Percentiles rank a stretch among this genome's conserved stretches.
These are phyloP conservation scores for Octopus sinensis DNA, from an alignment of 1,140 invertebrate species.

Conservation along the genomic window DNA sequence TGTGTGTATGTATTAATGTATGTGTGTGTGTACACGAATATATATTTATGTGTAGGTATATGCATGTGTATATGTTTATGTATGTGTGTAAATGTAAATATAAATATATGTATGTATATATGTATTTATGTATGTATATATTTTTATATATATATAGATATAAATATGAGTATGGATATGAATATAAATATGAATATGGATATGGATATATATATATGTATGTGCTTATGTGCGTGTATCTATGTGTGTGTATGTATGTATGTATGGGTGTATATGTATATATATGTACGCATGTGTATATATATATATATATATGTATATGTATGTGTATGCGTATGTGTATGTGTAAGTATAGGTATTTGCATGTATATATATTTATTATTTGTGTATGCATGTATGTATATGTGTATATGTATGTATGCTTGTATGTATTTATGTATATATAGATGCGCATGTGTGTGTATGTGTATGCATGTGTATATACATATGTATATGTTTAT, in stretches of 20 bases:
- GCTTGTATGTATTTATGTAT: neutral
- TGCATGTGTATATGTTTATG: too few species aligned
- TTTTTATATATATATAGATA: too few species aligned
- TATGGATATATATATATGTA: too few species aligned
- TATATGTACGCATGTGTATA: neutral
- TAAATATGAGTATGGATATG: too few species aligned
- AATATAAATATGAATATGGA: too few species aligned
- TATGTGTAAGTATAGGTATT: neutral
- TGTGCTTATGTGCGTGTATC: too few species aligned
- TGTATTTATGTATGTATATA: too few species aligned
- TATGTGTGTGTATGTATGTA: neutral
- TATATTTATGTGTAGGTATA: too few species aligned
- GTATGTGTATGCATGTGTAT: constrained; percentile 7
- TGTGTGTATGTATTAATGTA: too few species aligned
- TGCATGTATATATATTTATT: neutral
- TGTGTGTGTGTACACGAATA: too few species aligned
- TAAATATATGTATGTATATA: too few species aligned
- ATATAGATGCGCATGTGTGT: constrained; percentile 7
- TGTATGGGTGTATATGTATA: constrained; percentile 5
- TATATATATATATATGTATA: neutral
- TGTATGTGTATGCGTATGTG: constrained; percentile 3
- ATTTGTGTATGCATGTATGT: neutral
- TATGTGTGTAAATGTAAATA: too few species aligned
- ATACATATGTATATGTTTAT: neutral
- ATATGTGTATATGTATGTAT: constrained; percentile 2